These are phyloP conservation scores for Mermis nigrescens DNA, from an alignment of 2,888 invertebrate genomes.

Conservation along the genomic window DNA sequence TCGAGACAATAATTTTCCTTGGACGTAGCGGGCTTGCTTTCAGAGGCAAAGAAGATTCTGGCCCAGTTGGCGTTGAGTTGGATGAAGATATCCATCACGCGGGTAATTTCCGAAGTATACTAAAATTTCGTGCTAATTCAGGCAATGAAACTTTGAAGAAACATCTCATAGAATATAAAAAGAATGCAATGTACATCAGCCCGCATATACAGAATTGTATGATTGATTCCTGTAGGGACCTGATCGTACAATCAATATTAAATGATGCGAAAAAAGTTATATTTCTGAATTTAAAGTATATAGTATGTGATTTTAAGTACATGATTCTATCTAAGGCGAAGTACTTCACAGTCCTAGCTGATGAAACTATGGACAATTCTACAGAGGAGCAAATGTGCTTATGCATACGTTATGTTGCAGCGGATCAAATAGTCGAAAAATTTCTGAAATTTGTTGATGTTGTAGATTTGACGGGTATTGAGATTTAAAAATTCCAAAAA, in stretches of 20 bases:
- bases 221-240: slow-evolving; percentile 18
- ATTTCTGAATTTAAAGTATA: neutral
- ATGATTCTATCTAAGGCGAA: too few species aligned
- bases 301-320: neutral
- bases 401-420: slow-evolving; percentile 14
- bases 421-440: slow-evolving; percentile 11
- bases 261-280: neutral
- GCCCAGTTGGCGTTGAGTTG: slow-evolving; percentile 6
- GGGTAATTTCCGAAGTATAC: slow-evolving; percentile 26
- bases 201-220: slow-evolving; percentile 24
- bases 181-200: slow-evolving; percentile 24
- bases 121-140: slow-evolving; percentile 20
- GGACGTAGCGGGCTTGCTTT: slow-evolving; percentile 23
- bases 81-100: slow-evolving; percentile 17
- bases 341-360: slow-evolving; percentile 25
- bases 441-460: slow-evolving; percentile 14
- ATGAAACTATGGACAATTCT: slow-evolving; percentile 25
- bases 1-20: slow-evolving; percentile 17
- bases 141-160: slow-evolving; percentile 21
- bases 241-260: neutral
- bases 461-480: slow-evolving; percentile 10
- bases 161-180: slow-evolving; percentile 14
- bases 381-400: slow-evolving; percentile 16
- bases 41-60: slow-evolving; percentile 21
- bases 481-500: too few species aligned